Conservation (phyloP, 2,113 vertebrate species). For the Grallaria varia region DNA sequence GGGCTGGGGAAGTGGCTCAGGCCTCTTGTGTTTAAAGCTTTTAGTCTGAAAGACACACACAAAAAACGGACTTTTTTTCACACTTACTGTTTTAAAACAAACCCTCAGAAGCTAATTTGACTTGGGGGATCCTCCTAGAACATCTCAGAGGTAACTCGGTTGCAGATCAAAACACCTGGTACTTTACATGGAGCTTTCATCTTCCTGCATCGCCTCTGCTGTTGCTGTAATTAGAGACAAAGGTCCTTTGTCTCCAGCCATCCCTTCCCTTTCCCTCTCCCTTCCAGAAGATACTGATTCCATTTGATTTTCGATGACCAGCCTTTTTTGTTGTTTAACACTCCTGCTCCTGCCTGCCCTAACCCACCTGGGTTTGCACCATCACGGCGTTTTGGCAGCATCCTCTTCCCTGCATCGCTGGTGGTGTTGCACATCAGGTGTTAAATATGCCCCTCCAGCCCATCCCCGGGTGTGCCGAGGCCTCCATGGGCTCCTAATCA, state of each 20-base stretch:
- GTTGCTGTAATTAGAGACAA: constrained; percentile 1
- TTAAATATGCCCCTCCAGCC: rapidly evolving
- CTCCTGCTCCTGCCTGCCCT: not conserved
- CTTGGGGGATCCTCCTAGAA: not conserved
- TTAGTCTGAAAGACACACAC: not conserved
- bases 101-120: not conserved
- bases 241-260: not conserved
- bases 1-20: not conserved
- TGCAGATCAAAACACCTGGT: not conserved
- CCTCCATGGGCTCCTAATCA: rapidly evolving
- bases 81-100: not conserved
- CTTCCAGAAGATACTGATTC: not conserved
- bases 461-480: rapidly evolving
- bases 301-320: not conserved
- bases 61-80: not conserved
- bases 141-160: not conserved
- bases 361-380: not conserved
- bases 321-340: not conserved
- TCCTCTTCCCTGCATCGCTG: not conserved
- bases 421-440: not conserved
- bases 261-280: not conserved
- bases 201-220: not conserved
- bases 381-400: rapidly evolving
- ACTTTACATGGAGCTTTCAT: not conserved
- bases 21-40: not conserved